Evolutionary conservation across 2,113 vertebrate genomes (phyloP), one percentile per base, ranked within the genome.

Genomic region (Poecile atricapillus): DNA sequence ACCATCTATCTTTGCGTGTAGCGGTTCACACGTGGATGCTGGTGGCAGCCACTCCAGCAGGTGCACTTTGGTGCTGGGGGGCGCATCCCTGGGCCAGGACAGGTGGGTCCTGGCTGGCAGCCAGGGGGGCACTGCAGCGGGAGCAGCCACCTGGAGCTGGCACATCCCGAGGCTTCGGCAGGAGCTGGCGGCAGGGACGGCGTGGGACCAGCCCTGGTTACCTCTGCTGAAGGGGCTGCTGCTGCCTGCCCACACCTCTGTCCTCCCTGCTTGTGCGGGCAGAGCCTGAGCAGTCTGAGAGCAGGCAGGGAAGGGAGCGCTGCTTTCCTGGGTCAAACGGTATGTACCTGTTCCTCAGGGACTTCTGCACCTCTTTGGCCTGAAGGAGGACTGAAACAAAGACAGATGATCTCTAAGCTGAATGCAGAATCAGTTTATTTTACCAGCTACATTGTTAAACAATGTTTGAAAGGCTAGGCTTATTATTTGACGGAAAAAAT

Each of bases 1-100:
- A 6, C 0, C 0, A 15, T 33, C 25, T 30, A 0, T 37, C 25
- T 84, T 60, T 77, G 7, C 6, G 1, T 73, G 3, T 64, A 74
- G n/a, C 2, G 0, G 47, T 73, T 31, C 19, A 6, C 30, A 21
- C 17, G 5, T 27, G 9, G 63, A 1, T 52, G 67, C n/a, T 1
- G 13, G 19, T 16, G 49, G n/a, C 3, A 7, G 28, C 63, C 28
- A 1, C n/a, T 56, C 5, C 50, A 31, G 15, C 25, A 53, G 86
- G 59, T 46, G 28, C 28, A 4, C 6, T 19, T 1, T 0, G 6
- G 31, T 8, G 22, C 60, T 74, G 78, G 59, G 8, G n/a, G n/a
- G 71, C 0, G 1, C 50, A 28, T 68, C 27, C 15, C 3, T 7
- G 39, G 17, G 37, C 55, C 7, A 43, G 63, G 49, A 27, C 30